phyloP scores from a whole-genome alignment of 1,140 invertebrate species.

The Pseudomyrmex concolor region DNA sequence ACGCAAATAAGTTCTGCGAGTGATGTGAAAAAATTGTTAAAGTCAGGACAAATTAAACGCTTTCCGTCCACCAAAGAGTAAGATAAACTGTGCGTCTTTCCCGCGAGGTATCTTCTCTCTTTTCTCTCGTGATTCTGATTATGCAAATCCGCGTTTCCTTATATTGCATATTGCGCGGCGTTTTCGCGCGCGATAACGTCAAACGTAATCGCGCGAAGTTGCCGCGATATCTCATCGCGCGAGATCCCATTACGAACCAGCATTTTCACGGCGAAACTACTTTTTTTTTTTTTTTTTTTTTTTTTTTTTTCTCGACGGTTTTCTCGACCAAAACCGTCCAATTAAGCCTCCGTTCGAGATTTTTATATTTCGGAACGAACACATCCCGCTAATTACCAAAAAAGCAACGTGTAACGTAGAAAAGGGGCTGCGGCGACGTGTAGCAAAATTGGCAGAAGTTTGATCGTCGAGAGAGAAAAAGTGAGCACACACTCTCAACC shows the following conservation, averaged over 20 bases:
- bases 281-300: neutral
- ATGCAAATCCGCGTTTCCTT: slow-evolving; percentile 38
- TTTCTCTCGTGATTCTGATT: slow-evolving; percentile 8
- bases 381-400: neutral
- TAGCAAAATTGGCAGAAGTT: slow-evolving; percentile 17
- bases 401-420: slow-evolving; percentile 14
- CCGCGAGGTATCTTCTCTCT: too few relatives aligned
- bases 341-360: slow-evolving; percentile 3
- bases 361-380: neutral
- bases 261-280: neutral
- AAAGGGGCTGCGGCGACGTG: too few relatives aligned
- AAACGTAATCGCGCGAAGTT: slow-evolving; percentile 19
- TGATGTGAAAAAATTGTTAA: neutral
- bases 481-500: neutral
- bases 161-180: slow-evolving; percentile 14
- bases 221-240: slow-evolving; percentile 19
- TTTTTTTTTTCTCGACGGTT: too few relatives aligned
- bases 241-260: neutral
- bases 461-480: neutral
- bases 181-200: slow-evolving; percentile 35
- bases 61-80: neutral
- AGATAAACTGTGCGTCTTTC: slow-evolving; percentile 12
- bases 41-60: neutral
- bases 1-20: neutral
- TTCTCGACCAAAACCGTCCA: neutral